Base-by-base conservation (phyloP, 35 echinoderm and acorn worm species). In the Ophioderma brevispina region DNA sequence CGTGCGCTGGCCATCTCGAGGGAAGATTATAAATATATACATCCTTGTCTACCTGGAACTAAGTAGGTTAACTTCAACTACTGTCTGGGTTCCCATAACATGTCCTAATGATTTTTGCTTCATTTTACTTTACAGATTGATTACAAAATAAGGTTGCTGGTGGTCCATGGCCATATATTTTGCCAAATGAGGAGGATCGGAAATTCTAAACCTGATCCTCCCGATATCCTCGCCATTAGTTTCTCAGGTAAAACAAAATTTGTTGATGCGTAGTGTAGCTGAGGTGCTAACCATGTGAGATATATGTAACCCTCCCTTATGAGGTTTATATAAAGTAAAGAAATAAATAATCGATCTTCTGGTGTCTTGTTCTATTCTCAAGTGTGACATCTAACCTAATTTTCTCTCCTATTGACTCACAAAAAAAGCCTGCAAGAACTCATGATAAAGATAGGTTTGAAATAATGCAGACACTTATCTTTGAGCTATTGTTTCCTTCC, bases 151-250 rank as follows among this genome's bases (percentile, higher is more conserved):
- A 91, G 40, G 88, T 87, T 43, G 92, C 90, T 15, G n/a, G 84
- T 80, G 13, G 83, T 94, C 78, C 92, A 94, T 64, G 95, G 95
- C 40, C 92, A 97, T 79, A 88, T 97, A 82, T n/a, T 94, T 91
- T 64, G 56, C 87, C 13, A 80, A 78, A 38, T 78, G 81, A 30
- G 92, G 77, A 23, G 92, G 87, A 36, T 50, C 89, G 55, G 79
- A 78, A 79, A 78, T 31, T 31, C 59, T 43, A 32, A 89, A 76
- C 37, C 92, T 87, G 13, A 37, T 0, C 10, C 28, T 94, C 8
- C 92, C 92, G 2, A 43, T 89, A 30, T 94, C 89, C 40, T 86
- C 80, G 0, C 14, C 38, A 11, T 21, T 52, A 13, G 33, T 35
- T 6, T 8, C 33, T 30, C 6, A 77, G 76, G 76, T 77, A 31